Base-by-base conservation (phyloP, 2,888 invertebrate species). In the Gandaritis pyraliata region DNA sequence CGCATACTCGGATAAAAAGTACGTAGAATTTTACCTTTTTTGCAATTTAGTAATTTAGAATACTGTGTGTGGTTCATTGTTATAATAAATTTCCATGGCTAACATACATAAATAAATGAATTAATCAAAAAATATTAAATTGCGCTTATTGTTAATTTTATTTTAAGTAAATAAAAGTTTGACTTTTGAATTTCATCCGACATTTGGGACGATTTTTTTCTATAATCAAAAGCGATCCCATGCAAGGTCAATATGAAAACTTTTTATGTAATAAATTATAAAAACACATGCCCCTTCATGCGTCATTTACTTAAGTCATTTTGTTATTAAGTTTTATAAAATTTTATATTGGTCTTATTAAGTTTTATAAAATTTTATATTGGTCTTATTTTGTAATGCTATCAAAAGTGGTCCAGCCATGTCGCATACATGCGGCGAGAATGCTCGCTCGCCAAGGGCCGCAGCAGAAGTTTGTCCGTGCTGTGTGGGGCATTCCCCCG, bases 141-240 rank as follows among this genome's bases (percentile, higher is more conserved):
- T 65, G 79, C 71, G 72, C 85, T 86, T 86, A 87, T 70, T 82
- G 70, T 73, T 84, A 82, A 80, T 80, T 80, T 75, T 78, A 79
- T 79, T 75, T 77, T 76, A 73, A 66, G 70, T 73, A 75, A 72
- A 69, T 78, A 74, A 75, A 79, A 76, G 72, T 74, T 81, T 85
- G 84, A 86, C 86, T 86, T 86, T 86, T 85, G 75, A 85, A 85
- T 86, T 88, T 87, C 75, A 75, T 78, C 71, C 76, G 76, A 77
- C 72, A 68, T 71, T 58, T 60, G 61, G 68, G 67, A 61, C 63
- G 67, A n/a, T 12, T 47, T 47, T 47, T 29, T 48, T 33, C 30
- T 33, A 15, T 33, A 48, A 15, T 30, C 4, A 1, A 46, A 46
- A 12, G 23, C 39, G 41, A 41, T 41, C 7, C 15, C 12, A 41